Evolutionary conservation across 2,888 invertebrate species (phyloP), one percentile per base, ranked within the genome.

Genomic region (Drosophila helvetica): DNA sequence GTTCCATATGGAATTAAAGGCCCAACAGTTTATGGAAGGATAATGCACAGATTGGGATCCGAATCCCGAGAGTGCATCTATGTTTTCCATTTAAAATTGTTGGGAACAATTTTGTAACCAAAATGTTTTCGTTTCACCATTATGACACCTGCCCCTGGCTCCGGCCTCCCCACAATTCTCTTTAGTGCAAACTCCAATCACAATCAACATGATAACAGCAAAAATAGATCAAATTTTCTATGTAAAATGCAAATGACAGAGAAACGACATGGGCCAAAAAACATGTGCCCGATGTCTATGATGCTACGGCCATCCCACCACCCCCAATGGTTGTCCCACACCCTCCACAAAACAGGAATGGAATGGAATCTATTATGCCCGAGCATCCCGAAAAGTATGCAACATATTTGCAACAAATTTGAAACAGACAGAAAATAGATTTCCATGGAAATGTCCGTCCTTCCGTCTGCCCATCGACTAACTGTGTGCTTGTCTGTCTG

Each of bases 221-320:
- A 19, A 65, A 65, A 59, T 57, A 50, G 73, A 63, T 62, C 57
- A 56, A 74, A 67, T 69, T 74, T 78, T 84, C 38, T 77, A 70
- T 84, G 79, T 86, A 84, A 82, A 86, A 86, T 83, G 82, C 85
- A 83, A 86, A 83, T 83, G 79, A 77, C 81, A 72, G 61, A 74
- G 81, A 74, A 82, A 80, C 68, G 71, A 56, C 75, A 66, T 66
- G 77, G 33, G 33, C 71, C 57, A 66, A 38, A 6, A 75, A 72
- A 75, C 81, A 80, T 75, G 27, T 8, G 8, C 27, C 27, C 7
- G 8, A 27, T 27, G 27, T 8, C 8, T 7, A 7, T 25, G 12
- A 42, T 65, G 47, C 52, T n/a, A n/a, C n/a, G n/a, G 22, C 22
- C 22, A 3, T 22, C 22, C 22, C 22, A 22, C 4, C 15, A 3